A percentile compares a stretch with the other conserved stretches of the same genome.
phyloP scores from a whole-genome alignment of 2,113 vertebrate species.

The Festucalex cinctus region DNA sequence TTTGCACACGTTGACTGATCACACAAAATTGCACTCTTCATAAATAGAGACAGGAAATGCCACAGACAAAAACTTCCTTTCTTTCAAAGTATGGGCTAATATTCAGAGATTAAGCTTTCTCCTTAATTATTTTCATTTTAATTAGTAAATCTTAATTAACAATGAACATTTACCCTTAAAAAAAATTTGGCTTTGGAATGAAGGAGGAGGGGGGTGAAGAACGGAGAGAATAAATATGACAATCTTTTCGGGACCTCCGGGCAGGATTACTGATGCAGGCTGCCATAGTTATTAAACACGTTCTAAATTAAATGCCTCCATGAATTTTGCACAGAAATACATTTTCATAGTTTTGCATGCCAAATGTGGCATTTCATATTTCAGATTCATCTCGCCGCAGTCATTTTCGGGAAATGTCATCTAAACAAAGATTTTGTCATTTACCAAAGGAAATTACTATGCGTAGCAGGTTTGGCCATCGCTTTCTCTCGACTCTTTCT shows the following conservation, averaged over 20 bases:
- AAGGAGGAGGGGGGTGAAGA: slow-evolving; percentile 71
- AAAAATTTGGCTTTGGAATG: slow-evolving; percentile 84
- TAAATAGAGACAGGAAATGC: slow-evolving; percentile 76
- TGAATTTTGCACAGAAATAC: slow-evolving; percentile 99
- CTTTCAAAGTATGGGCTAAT: slow-evolving; percentile 82
- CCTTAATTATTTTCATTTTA: slow-evolving; percentile 96
- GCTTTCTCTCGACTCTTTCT: slow-evolving; percentile 64
- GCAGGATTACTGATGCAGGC: slow-evolving; percentile 99
- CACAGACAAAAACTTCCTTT: slow-evolving; percentile 80
- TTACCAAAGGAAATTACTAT: slow-evolving; percentile 97
- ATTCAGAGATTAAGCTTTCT: slow-evolving; percentile 92
- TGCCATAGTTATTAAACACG: slow-evolving; percentile 97
- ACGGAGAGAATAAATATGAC: slow-evolving; percentile 98
- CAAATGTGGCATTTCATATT: slow-evolving; percentile 99
- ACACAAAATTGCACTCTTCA: slow-evolving; percentile 61
- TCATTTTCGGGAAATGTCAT: slow-evolving; percentile 97
- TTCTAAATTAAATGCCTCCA: slow-evolving; percentile 99
- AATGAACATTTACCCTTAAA: slow-evolving; percentile 97
- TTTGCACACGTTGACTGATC: slow-evolving; percentile 71
- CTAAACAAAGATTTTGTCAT: slow-evolving; percentile 99
- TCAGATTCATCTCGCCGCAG: slow-evolving; percentile 91
- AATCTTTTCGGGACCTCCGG: slow-evolving; percentile 97
- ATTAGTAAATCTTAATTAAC: slow-evolving; percentile 99
- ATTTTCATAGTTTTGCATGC: slow-evolving; percentile 99
- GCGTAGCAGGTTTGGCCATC: slow-evolving; percentile 90